These are phyloP conservation scores for Orestias chungarensis DNA, from an alignment of 2,797 vertebrate genomes.

Conservation along the genomic window DNA sequence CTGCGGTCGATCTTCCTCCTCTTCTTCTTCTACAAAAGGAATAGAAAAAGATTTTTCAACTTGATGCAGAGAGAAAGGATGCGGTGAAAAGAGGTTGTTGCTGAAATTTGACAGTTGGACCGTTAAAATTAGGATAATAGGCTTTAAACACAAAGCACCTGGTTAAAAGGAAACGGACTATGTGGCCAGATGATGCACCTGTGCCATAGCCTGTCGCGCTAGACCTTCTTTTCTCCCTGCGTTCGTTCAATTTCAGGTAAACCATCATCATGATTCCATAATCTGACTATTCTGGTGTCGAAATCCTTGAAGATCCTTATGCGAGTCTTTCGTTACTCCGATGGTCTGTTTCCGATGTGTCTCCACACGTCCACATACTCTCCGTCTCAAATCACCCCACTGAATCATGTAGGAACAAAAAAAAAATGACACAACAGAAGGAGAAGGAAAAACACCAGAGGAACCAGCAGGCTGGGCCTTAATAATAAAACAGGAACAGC, in stretches of 20 bases:
- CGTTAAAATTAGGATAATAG: neutral
- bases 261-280: neutral
- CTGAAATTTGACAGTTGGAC: neutral
- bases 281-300: neutral
- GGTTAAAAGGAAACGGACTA: neutral
- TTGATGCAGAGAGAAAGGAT: neutral
- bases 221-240: neutral
- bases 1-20: slow-evolving; percentile 87
- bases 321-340: neutral
- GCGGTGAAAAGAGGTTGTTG: too few species aligned
- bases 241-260: neutral
- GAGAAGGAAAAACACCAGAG: neutral
- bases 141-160: neutral
- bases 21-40: slow-evolving; percentile 77
- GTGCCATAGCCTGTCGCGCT: neutral
- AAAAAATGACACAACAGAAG: neutral
- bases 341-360: slow-evolving; percentile 7
- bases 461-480: neutral
- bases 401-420: slow-evolving; percentile 5
- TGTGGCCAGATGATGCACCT: neutral
- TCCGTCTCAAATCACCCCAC: slow-evolving; percentile 8
- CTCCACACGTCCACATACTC: slow-evolving; percentile 25
- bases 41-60: slow-evolving; percentile 18
- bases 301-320: neutral
- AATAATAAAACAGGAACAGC: neutral